Evolutionary conservation across 2,888 invertebrate genomes (phyloP).

Genomic region (Frankliniella fusca): DNA sequence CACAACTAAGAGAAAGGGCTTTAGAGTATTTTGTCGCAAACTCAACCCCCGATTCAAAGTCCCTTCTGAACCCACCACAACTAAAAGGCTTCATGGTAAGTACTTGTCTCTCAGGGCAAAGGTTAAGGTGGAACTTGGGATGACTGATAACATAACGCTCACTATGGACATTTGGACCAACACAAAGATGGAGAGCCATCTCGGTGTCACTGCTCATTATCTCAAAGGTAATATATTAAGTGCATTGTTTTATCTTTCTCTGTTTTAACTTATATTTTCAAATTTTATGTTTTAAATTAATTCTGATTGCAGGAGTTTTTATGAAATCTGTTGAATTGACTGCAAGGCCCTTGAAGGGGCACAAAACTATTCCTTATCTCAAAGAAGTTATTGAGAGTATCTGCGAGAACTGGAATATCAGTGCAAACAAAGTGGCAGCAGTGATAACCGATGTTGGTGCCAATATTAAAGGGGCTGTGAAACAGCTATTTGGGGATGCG

Average conservation of each 20-base stretch:
- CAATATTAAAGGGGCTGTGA: background rate
- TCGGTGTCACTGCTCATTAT: background rate
- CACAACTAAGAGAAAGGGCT: background rate
- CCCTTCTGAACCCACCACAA: background rate
- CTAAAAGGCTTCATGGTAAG: background rate
- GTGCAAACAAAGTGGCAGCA: background rate
- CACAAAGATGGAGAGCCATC: background rate
- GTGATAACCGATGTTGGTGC: background rate
- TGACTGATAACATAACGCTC: background rate
- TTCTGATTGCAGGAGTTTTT: background rate
- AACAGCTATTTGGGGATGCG: background rate
- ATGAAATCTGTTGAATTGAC: background rate
- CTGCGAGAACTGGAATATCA: background rate
- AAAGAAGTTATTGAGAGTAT: too few species aligned
- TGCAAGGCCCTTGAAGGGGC: background rate
- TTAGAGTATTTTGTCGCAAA: background rate
- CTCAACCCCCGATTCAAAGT: background rate
- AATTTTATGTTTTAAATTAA: too few species aligned
- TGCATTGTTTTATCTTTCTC: background rate
- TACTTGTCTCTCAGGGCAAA: background rate
- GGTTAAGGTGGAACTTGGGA: background rate
- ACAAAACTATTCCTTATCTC: background rate
- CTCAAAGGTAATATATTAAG: background rate
- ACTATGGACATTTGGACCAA: background rate
- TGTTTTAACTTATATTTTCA: background rate